Evolutionary conservation across 2,888 invertebrate genomes (phyloP).

Genomic region (Phaedon cochleariae): DNA sequence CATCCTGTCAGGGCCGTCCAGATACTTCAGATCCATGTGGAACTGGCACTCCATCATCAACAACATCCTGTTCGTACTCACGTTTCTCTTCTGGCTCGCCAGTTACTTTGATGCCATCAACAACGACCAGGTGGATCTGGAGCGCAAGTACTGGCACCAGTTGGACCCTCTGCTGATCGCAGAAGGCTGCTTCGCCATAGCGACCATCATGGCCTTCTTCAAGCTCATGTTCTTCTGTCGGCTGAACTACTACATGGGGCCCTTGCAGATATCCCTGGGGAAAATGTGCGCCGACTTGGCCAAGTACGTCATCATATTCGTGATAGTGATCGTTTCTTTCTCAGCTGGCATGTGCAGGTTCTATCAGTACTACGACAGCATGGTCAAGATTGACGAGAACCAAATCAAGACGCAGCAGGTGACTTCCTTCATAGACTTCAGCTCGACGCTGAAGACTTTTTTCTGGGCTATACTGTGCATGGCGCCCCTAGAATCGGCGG

Average conservation of each 20-base stretch:
- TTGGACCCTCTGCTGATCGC: slow-evolving; percentile 72
- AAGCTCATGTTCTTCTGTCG: slow-evolving; percentile 71
- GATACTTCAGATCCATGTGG: slow-evolving; percentile 69
- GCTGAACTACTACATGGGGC: slow-evolving; percentile 71
- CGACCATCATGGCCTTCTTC: slow-evolving; percentile 73
- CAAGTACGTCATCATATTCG: slow-evolving; percentile 70
- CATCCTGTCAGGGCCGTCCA: slow-evolving; percentile 66
- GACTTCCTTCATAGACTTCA: slow-evolving; percentile 69
- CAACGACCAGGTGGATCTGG: slow-evolving; percentile 63
- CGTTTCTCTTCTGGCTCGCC: slow-evolving; percentile 71
- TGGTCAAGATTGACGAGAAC: slow-evolving; percentile 60
- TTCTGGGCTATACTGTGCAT: slow-evolving; percentile 78
- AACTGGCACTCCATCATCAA: slow-evolving; percentile 72
- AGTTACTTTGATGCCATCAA: slow-evolving; percentile 65
- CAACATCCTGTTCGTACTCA: slow-evolving; percentile 67
- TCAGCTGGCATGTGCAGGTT: slow-evolving; percentile 69
- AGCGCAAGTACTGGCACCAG: slow-evolving; percentile 73
- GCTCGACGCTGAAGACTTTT: slow-evolving; percentile 69
- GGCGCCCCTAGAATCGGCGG: slow-evolving; percentile 71
- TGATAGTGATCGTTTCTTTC: slow-evolving; percentile 69
- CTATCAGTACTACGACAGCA: slow-evolving; percentile 73
- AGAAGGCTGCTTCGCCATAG: slow-evolving; percentile 73
- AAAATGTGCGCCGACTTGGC: slow-evolving; percentile 75
- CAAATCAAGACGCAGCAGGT: slow-evolving; percentile 68
- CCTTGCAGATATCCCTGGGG: slow-evolving; percentile 72